Conservation (phyloP, 2,888 invertebrate genomes). For the Stenodema calcarata region DNA sequence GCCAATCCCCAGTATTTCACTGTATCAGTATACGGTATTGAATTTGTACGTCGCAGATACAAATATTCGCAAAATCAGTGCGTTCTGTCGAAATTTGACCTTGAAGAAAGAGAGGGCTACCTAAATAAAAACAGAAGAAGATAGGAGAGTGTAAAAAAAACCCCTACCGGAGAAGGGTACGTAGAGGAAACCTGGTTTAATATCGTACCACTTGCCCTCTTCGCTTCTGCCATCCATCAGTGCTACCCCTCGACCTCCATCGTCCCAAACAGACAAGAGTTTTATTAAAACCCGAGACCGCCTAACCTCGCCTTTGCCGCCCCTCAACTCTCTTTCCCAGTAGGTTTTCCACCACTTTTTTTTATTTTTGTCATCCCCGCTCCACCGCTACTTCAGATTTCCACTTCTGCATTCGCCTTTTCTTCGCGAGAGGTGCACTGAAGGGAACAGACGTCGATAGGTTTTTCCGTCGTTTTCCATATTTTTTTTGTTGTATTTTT, state of each 20-base stretch:
- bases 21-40: no score
- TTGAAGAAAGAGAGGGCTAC: not conserved
- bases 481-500: not conserved
- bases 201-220: slow-evolving; percentile 24
- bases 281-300: slow-evolving; percentile 33
- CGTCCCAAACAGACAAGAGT: slow-evolving; percentile 30
- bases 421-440: no score
- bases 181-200: slow-evolving; percentile 10
- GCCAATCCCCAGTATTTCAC: no score
- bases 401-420: not conserved
- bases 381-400: not conserved
- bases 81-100: no score
- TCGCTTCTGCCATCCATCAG: slow-evolving; percentile 28
- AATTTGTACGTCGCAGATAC: no score
- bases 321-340: not conserved
- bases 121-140: not conserved
- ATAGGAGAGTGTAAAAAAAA: not conserved
- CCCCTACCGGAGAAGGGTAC: not conserved
- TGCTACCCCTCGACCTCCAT: not conserved
- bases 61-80: no score
- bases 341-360: no score
- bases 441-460: not conserved
- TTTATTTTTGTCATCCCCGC: not conserved
- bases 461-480: not conserved
- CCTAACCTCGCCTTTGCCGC: slow-evolving; percentile 43